Percentiles rank a stretch among this genome's conserved stretches.
phyloP scores from a whole-genome alignment of 2,113 vertebrate species.

The Sakesphorus luctuosus region DNA sequence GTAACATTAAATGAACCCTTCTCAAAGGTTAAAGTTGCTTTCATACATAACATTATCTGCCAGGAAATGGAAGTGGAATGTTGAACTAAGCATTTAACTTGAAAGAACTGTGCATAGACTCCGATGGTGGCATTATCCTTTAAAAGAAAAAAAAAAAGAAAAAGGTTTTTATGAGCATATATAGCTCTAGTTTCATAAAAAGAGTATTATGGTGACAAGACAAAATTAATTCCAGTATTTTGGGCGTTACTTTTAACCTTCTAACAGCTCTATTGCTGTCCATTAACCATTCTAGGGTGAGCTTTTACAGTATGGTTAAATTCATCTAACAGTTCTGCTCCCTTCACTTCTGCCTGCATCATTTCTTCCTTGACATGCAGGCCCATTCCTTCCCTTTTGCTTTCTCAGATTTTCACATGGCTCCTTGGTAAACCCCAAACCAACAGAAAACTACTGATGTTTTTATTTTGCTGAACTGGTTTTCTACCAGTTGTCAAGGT shows the following conservation, averaged over 20 bases:
- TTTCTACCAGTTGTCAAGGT: neutral
- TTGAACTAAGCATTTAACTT: constrained; percentile 63
- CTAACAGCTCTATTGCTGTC: neutral
- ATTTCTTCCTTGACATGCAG: neutral
- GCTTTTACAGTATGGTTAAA: neutral
- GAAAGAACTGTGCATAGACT: constrained; percentile 44
- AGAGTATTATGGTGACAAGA: constrained; percentile 30
- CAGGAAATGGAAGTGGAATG: constrained; percentile 66
- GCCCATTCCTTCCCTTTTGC: neutral
- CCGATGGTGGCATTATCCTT: constrained; percentile 44
- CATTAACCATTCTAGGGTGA: neutral
- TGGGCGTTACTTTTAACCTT: constrained; percentile 32
- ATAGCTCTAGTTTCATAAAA: constrained; percentile 56
- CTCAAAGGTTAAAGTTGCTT: constrained; percentile 67
- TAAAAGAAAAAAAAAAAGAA: constrained; percentile 41
- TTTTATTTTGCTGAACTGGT: neutral
- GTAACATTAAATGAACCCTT: constrained; percentile 67
- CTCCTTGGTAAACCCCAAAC: neutral
- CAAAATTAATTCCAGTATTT: constrained; percentile 36
- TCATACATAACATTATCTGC: constrained; percentile 69
- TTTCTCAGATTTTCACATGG: neutral
- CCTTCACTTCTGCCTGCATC: neutral
- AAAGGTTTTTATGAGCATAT: constrained; percentile 22
- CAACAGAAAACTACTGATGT: neutral
- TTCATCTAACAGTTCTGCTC: neutral